Conservation (phyloP, 2,888 invertebrate species). For the Clusia tigrina region DNA sequence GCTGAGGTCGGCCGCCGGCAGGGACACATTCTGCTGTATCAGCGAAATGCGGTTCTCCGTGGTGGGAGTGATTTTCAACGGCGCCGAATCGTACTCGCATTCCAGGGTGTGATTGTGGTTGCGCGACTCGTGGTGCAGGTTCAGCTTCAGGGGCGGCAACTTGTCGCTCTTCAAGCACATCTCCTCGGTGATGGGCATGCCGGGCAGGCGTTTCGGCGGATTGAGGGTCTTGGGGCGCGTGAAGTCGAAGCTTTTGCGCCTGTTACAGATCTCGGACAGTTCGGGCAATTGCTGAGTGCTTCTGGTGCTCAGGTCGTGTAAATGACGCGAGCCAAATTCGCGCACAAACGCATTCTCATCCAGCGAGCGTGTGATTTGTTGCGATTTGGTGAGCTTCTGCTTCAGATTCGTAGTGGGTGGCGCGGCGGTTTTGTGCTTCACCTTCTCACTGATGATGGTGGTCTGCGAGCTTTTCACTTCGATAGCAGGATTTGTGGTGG, state of each 20-base stretch:
- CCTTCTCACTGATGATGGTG: constrained; percentile 27
- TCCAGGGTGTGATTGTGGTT: constrained; percentile 20
- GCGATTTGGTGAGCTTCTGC: constrained; percentile 68
- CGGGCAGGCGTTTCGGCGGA: constrained; percentile 67
- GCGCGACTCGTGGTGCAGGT: background rate
- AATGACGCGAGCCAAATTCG: constrained; percentile 68
- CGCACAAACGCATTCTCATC: constrained; percentile 79
- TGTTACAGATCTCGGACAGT: constrained; percentile 48
- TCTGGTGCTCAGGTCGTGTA: constrained; percentile 49
- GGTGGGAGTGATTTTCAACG: constrained; percentile 67
- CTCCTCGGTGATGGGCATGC: constrained; percentile 60
- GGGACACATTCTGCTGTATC: constrained; percentile 65
- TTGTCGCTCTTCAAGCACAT: constrained; percentile 44
- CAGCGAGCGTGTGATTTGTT: constrained; percentile 72
- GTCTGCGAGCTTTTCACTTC: too few species aligned
- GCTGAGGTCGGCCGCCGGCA: constrained; percentile 21
- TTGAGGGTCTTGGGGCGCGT: constrained; percentile 69
- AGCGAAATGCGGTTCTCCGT: constrained; percentile 71
- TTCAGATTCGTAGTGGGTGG: constrained; percentile 38
- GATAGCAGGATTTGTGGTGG: too few species aligned
- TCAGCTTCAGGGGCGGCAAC: constrained; percentile 27
- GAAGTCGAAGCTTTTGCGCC: constrained; percentile 71
- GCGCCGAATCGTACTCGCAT: constrained; percentile 42
- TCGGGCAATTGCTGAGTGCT: constrained; percentile 58
- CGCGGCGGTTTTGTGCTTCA: too few species aligned